phyloP scores from a whole-genome alignment of 1,140 invertebrate genomes.

The Mylabris phalerata region DNA sequence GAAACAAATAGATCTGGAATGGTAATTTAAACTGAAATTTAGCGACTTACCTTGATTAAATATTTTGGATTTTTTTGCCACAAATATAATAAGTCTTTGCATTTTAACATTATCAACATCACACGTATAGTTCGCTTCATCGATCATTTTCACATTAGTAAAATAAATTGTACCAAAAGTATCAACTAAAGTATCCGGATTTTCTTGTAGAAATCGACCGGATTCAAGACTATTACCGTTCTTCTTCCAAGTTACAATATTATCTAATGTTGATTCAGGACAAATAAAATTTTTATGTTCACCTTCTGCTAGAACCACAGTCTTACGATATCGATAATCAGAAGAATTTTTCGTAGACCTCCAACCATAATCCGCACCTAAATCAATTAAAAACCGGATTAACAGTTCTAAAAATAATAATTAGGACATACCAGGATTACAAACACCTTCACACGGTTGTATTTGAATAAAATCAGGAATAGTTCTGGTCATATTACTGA shows the following conservation, averaged over 20 bases:
- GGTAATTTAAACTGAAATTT: neutral
- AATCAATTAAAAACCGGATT: conserved; percentile 23
- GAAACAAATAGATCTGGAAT: neutral
- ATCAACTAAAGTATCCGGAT: conserved; percentile 47
- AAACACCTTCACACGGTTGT: conserved; percentile 42
- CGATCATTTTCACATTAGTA: conserved; percentile 44
- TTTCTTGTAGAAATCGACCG: conserved; percentile 41
- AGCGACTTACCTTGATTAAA: conserved; percentile 34
- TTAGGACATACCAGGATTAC: conserved; percentile 31
- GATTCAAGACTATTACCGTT: conserved; percentile 41
- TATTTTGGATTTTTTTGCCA: conserved; percentile 43
- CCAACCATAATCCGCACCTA: conserved; percentile 39
- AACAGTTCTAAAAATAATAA: neutral
- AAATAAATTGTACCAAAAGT: conserved; percentile 51
- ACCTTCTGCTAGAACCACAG: conserved; percentile 45
- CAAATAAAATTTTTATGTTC: conserved; percentile 47
- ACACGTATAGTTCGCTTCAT: conserved; percentile 53
- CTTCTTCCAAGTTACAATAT: conserved; percentile 45
- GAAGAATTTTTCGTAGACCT: conserved; percentile 38
- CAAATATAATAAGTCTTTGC: conserved; percentile 46
- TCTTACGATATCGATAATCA: conserved; percentile 46
- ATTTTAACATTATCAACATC: conserved; percentile 46
- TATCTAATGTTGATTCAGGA: conserved; percentile 44
- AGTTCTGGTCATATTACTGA: conserved; percentile 43
- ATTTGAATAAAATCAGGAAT: conserved; percentile 47